A percentile compares a stretch with the other conserved stretches of the same genome.
These are phyloP conservation scores for Crotalus viridis DNA, from an alignment of 2,113 vertebrate genomes.

Conservation along the genomic window DNA sequence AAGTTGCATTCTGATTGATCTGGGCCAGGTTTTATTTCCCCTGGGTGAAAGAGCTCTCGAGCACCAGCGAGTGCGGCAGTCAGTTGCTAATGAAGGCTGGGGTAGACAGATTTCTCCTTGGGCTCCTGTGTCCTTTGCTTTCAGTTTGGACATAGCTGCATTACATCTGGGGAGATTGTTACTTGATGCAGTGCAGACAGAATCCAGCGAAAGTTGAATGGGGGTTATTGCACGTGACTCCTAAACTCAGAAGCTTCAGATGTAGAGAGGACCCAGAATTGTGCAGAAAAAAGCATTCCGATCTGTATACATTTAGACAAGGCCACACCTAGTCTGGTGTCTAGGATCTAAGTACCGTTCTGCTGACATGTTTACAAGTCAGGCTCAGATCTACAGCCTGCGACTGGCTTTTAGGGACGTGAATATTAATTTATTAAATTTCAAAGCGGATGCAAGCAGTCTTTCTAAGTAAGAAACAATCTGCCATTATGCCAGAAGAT, in stretches of 20 bases:
- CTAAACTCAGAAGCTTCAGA: neutral
- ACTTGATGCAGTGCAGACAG: too few species aligned
- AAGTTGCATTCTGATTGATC: neutral
- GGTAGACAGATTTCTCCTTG: slow-evolving; percentile 3
- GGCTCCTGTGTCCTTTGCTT: neutral
- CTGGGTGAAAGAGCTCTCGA: neutral
- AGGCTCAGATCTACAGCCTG: neutral
- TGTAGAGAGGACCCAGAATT: neutral
- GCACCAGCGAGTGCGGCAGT: neutral
- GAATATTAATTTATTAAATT: neutral
- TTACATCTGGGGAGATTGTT: neutral
- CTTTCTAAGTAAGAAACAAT: neutral
- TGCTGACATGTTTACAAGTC: neutral
- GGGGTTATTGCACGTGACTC: neutral
- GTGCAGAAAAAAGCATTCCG: neutral
- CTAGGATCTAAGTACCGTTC: neutral
- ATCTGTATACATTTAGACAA: neutral
- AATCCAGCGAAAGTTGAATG: neutral
- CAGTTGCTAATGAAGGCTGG: slow-evolving; percentile 12
- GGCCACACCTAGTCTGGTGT: neutral
- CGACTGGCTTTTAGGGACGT: neutral
- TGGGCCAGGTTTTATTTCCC: slow-evolving; percentile 17
- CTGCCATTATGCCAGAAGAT: neutral
- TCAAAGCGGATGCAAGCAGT: neutral
- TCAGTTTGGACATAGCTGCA: neutral